phyloP scores from a whole-genome alignment of 1,140 invertebrate species.

The Lepidurus packardi region DNA sequence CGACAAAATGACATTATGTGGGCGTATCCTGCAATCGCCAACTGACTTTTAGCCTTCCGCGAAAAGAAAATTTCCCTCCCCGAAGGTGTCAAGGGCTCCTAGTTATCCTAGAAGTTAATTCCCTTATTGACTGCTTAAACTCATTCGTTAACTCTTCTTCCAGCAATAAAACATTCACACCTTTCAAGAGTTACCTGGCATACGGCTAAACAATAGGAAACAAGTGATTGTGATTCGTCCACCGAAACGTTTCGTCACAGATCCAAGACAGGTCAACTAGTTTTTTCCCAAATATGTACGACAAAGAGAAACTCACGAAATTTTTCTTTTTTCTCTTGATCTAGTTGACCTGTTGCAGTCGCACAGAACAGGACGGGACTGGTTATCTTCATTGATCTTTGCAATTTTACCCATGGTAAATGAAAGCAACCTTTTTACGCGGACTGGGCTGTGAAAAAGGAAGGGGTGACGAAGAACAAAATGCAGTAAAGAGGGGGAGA shows the following conservation, averaged over 20 bases:
- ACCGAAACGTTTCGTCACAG: not conserved
- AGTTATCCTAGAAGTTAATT: too few species aligned
- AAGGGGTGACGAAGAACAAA: not conserved
- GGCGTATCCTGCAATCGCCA: not conserved
- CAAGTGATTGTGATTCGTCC: not conserved
- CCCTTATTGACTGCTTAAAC: not conserved
- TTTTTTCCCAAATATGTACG: not conserved
- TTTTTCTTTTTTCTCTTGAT: not conserved
- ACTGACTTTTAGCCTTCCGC: not conserved
- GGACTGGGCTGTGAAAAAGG: not conserved
- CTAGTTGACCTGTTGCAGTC: not conserved
- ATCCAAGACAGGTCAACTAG: too few species aligned
- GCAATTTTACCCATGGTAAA: not conserved
- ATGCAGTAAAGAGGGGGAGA: not conserved
- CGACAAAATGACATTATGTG: not conserved
- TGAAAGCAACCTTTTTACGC: not conserved
- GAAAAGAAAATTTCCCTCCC: not conserved
- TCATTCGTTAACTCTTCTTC: not conserved
- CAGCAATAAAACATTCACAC: not conserved
- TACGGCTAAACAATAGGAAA: conserved; percentile 11
- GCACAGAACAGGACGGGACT: conserved; percentile 1
- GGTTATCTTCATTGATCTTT: not conserved
- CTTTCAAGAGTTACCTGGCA: not conserved
- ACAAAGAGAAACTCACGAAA: not conserved
- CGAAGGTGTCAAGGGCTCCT: too few species aligned